Conservation (phyloP, 1,140 invertebrate species). For the Zaprionus vittiger region DNA sequence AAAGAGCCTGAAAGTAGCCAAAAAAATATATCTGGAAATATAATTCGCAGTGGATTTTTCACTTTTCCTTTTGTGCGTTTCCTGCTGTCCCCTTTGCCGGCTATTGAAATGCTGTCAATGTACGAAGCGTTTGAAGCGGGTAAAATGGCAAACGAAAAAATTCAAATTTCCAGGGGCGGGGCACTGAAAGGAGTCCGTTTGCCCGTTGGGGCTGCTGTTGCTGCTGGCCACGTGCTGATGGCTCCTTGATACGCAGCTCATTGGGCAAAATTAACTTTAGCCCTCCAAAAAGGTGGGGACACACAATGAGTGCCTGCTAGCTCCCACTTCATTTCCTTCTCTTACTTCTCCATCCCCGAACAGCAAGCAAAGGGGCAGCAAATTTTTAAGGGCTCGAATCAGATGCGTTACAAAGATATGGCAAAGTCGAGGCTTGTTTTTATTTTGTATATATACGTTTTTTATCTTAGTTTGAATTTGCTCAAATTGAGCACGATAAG, state of each 20-base stretch:
- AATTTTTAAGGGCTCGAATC: slow-evolving; percentile 32
- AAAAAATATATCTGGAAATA: slow-evolving; percentile 21
- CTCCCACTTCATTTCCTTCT: background rate
- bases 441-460: slow-evolving; percentile 54
- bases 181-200: slow-evolving; percentile 10
- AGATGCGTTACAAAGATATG: slow-evolving; percentile 62
- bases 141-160: slow-evolving; percentile 31
- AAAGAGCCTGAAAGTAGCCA: slow-evolving; percentile 23
- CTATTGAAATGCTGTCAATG: slow-evolving; percentile 65
- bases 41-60: slow-evolving; percentile 30
- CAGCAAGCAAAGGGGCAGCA: slow-evolving; percentile 12
- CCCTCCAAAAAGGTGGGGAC: slow-evolving; percentile 23
- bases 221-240: slow-evolving; percentile 70
- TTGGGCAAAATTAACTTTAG: slow-evolving; percentile 78
- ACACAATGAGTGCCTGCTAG: slow-evolving; percentile 9
- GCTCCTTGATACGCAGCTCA: slow-evolving; percentile 75
- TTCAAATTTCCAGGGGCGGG: slow-evolving; percentile 62
- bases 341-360: background rate
- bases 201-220: slow-evolving; percentile 6
- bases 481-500: slow-evolving; percentile 70
- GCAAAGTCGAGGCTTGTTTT: slow-evolving; percentile 45
- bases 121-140: slow-evolving; percentile 21
- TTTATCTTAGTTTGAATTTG: slow-evolving; percentile 62
- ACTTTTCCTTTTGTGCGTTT: slow-evolving; percentile 27
- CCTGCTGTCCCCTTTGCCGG: slow-evolving; percentile 11